These are phyloP conservation scores for Drosophila rhopaloa DNA, from an alignment of 1,140 invertebrate species.

Conservation along the genomic window DNA sequence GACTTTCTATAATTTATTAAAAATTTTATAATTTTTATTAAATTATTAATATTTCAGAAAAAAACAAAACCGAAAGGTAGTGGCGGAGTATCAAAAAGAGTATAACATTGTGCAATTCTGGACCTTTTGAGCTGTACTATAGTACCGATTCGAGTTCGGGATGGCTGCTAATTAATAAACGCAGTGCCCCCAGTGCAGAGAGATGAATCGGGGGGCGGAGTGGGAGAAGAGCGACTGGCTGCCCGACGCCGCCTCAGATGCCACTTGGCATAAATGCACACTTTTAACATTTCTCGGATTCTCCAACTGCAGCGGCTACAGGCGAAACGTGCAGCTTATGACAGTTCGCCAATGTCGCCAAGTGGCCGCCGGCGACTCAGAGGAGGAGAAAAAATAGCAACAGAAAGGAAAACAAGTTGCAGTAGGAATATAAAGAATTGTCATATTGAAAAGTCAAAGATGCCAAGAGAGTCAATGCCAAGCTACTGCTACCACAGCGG, in stretches of 20 bases:
- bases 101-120: constrained; percentile 11
- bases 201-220: constrained; percentile 21
- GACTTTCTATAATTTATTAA: no score
- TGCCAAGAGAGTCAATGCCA: constrained; percentile 63
- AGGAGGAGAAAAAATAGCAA: constrained; percentile 15
- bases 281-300: constrained; percentile 82
- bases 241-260: constrained; percentile 67
- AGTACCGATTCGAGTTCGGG: constrained; percentile 29
- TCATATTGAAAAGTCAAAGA: constrained; percentile 71
- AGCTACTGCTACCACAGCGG: constrained; percentile 7
- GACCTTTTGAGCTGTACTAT: constrained; percentile 18
- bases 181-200: constrained; percentile 35
- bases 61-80: no score
- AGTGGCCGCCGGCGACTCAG: constrained; percentile 25
- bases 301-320: constrained; percentile 71
- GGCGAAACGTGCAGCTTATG: constrained; percentile 76
- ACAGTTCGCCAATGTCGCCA: constrained; percentile 64
- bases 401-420: constrained; percentile 65
- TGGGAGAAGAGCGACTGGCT: constrained; percentile 19
- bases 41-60: not conserved
- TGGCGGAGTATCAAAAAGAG: not conserved
- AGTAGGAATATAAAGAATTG: constrained; percentile 79
- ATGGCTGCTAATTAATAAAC: constrained; percentile 78
- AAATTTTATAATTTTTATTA: not conserved
- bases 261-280: constrained; percentile 82